phyloP scores from a whole-genome alignment of 2,113 vertebrate species.

The Nothocercus julius region DNA sequence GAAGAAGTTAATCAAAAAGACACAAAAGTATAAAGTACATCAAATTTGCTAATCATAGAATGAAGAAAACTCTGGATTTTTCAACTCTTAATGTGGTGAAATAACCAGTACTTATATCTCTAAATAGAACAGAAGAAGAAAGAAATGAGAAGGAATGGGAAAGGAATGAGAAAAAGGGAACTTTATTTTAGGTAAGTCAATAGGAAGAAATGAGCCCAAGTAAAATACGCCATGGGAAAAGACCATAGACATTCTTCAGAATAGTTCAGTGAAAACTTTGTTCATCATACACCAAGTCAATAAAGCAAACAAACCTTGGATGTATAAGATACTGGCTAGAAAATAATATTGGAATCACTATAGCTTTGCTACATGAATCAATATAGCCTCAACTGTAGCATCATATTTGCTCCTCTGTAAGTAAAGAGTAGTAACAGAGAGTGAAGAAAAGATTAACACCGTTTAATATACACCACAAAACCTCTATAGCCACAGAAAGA shows the following conservation, averaged over 20 bases:
- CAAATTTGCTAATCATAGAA: not conserved
- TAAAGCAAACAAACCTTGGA: not conserved
- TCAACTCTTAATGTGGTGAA: not conserved
- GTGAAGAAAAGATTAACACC: not conserved
- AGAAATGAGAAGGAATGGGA: not conserved
- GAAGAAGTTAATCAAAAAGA: not conserved
- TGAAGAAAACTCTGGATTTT: not conserved
- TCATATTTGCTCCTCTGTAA: not conserved
- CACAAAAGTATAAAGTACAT: not conserved
- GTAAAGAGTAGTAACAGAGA: not conserved
- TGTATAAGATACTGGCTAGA: not conserved
- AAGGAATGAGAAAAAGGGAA: not conserved
- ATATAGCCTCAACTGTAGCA: not conserved
- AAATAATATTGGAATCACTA: not conserved
- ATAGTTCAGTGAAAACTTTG: not conserved
- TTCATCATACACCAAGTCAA: not conserved
- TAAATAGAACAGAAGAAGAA: not conserved
- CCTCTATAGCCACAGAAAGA: not conserved
- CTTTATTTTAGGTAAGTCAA: not conserved
- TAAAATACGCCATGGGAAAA: not conserved
- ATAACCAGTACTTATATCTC: not conserved
- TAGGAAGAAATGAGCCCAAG: not conserved
- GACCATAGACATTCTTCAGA: not conserved
- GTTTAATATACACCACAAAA: not conserved
- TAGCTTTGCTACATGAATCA: not conserved